Evolutionary conservation across 2,113 vertebrate species (phyloP).

Genomic region (Rana temporaria): DNA sequence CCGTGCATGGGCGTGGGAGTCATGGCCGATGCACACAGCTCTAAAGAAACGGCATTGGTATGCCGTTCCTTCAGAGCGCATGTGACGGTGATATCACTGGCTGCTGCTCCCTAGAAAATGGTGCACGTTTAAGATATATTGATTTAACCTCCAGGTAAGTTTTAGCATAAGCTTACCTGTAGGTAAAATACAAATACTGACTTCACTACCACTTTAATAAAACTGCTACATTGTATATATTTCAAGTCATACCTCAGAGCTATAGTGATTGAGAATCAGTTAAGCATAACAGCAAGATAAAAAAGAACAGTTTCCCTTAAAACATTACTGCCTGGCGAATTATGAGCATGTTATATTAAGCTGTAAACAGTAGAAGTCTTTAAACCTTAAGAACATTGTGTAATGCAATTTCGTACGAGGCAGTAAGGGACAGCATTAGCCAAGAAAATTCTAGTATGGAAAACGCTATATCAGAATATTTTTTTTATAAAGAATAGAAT

Average conservation of each 20-base stretch:
- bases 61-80: no score
- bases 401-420: slow-evolving; percentile 17
- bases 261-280: slow-evolving; percentile 30
- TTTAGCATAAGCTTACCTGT: no score
- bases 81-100: no score
- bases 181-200: no score
- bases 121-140: no score
- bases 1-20: no score
- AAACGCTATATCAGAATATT: slow-evolving; percentile 1
- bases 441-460: slow-evolving; percentile 6
- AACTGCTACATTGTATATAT: slow-evolving; percentile 13
- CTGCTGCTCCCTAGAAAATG: no score
- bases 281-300: slow-evolving; percentile 43
- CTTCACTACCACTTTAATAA: slow-evolving; percentile 13
- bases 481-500: slow-evolving; percentile 21
- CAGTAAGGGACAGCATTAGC: slow-evolving; percentile 5
- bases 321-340: not conserved
- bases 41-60: no score
- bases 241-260: slow-evolving; percentile 14
- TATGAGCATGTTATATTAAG: not conserved
- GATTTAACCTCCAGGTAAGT: no score
- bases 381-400: slow-evolving; percentile 27
- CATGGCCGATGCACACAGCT: no score
- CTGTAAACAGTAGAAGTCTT: slow-evolving; percentile 14
- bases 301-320: slow-evolving; percentile 34